These are phyloP conservation scores for Halictus rubicundus DNA, from an alignment of 1,140 invertebrate species.

Conservation along the genomic window DNA sequence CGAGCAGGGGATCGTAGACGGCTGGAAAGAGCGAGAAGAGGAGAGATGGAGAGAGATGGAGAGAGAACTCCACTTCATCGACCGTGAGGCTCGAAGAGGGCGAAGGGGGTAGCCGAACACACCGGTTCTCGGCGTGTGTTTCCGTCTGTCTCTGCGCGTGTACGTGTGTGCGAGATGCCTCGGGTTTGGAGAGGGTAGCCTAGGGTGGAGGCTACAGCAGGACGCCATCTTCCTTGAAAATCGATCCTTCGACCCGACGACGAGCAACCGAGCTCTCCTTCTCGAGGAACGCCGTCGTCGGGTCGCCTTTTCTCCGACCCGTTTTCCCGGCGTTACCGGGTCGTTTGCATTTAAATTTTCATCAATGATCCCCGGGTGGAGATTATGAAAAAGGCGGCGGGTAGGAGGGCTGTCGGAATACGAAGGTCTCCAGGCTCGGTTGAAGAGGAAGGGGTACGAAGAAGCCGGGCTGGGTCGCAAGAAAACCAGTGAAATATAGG, in stretches of 20 bases:
- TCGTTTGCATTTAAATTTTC: conserved; percentile 22
- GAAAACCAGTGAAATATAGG: conserved; percentile 15
- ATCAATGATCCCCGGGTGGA: conserved; percentile 11
- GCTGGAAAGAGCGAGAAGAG: not conserved
- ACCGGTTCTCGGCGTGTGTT: too few relatives aligned
- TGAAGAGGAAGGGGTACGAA: not conserved
- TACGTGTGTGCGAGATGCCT: not conserved
- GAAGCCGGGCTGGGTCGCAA: not conserved
- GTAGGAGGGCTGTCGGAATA: too few relatives aligned
- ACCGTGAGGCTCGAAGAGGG: conserved; percentile 37
- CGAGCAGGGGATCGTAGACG: not conserved
- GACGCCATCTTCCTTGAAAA: conserved; percentile 56
- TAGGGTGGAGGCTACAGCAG: conserved; percentile 28
- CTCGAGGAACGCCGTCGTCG: not conserved
- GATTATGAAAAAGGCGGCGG: not conserved
- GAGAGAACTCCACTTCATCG: conserved; percentile 52
- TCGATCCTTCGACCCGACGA: conserved; percentile 50
- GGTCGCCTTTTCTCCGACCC: conserved; percentile 16
- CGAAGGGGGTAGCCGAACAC: conserved; percentile 4
- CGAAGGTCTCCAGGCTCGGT: too few relatives aligned
- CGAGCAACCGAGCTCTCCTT: conserved; percentile 21
- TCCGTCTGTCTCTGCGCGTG: not conserved
- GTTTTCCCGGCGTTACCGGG: not conserved
- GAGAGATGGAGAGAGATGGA: not conserved
- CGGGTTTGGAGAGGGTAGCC: not conserved